Base-by-base conservation (phyloP, 2,113 vertebrate species). In the Phycodurus eques region DNA sequence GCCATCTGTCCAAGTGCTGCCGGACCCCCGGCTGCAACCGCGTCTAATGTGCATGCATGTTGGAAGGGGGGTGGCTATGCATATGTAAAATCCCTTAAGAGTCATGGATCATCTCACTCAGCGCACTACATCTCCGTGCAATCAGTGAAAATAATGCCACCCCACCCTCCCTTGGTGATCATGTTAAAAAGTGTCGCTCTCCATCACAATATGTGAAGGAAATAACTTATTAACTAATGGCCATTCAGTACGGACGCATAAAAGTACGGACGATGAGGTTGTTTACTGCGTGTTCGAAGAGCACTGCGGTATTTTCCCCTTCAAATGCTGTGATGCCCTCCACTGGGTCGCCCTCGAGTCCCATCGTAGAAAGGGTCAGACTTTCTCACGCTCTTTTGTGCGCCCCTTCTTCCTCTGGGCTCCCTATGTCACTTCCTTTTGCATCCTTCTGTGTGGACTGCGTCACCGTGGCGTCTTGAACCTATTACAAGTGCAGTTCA, bases 1-100 rank as follows among this genome's bases (percentile, higher is more conserved):
- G 73, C 89, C 88, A 88, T 91, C 88, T 91, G 88, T 87, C 84
- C 85, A 74, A 82, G 68, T 85, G 80, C 73, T 78, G 68, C 73
- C 43, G 6, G 80, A 70, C 70, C 9, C 68, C 85, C 89, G 88
- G 87, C 89, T 85, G 84, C 65, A 80, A 66, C 86, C 57, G 71
- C 53, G 62, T 10, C 31, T 7, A 59, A 67, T 79, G 68, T 73
- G 53, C 59, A 42, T 31, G 43, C 53, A 27, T 46, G 47, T n/a
- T 8, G 20, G 27, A 10, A 20, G 62, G 53, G 54, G 57, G 70
- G 67, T 31, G 31, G 66, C 44, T 17, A 73, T 67, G 63, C 44
- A 59, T 57, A 81, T 59, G 35, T 69, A 76, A 81, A 77, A 80
- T 67, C 78, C 85, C 81, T 83, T 78, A 86, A 20, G 59, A 63